Conservation (phyloP, 2,113 vertebrate species). For the Laticauda laticaudata region DNA sequence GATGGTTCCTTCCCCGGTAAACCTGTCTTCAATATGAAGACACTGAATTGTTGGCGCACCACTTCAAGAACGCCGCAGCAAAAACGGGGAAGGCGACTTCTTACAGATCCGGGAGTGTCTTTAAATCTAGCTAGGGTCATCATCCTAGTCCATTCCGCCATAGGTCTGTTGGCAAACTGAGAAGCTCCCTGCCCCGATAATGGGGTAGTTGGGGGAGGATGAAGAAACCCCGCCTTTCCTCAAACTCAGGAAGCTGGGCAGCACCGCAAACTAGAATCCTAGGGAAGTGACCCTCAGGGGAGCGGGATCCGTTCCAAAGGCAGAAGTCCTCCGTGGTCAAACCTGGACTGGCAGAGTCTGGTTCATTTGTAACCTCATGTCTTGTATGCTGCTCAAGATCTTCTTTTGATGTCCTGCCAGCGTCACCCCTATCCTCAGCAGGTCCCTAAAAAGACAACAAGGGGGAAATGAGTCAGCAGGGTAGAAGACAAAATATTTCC, state of each 20-base stretch:
- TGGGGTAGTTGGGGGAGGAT: conserved; percentile 60
- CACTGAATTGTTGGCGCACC: conserved; percentile 73
- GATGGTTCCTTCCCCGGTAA: conserved; percentile 69
- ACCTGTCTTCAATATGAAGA: conserved; percentile 99
- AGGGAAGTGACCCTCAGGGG: conserved; percentile 65
- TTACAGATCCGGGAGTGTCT: conserved; percentile 58
- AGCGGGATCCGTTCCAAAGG: conserved; percentile 51
- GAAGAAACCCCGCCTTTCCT: conserved; percentile 8
- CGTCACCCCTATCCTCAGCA: conserved; percentile 97
- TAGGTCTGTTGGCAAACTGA: conserved; percentile 67
- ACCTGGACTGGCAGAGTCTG: conserved; percentile 98
- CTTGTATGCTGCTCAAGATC: conserved; percentile 98
- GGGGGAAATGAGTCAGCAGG: background rate
- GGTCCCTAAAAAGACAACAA: conserved; percentile 74
- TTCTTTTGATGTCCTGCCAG: conserved; percentile 99
- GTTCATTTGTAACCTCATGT: conserved; percentile 99
- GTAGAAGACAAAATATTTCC: background rate
- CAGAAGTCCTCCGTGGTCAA: conserved; percentile 74
- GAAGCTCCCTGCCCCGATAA: conserved; percentile 68
- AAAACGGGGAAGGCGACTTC: conserved; percentile 35
- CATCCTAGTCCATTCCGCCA: conserved; percentile 59
- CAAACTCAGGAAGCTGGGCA: conserved; percentile 72
- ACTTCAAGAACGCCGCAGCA: conserved; percentile 47
- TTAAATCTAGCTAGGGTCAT: conserved; percentile 64
- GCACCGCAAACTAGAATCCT: conserved; percentile 84